These are phyloP conservation scores for Nettapus auritus DNA, from an alignment of 2,113 vertebrate species.

Conservation along the genomic window DNA sequence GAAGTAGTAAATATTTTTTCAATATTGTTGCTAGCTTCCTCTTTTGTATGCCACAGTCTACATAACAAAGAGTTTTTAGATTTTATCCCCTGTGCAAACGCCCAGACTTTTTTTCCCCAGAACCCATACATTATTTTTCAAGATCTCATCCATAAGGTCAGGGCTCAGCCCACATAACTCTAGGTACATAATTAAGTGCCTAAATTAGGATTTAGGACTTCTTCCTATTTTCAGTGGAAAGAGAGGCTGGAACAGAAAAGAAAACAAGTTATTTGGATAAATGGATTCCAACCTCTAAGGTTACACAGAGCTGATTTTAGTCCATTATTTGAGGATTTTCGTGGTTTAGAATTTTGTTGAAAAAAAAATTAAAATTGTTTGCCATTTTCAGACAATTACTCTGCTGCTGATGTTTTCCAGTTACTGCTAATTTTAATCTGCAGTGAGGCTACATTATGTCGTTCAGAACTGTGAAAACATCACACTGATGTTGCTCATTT, in stretches of 20 bases:
- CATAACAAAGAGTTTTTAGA: background rate
- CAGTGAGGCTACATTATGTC: background rate
- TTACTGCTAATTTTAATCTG: background rate
- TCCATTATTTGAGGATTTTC: background rate
- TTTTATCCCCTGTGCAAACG: background rate
- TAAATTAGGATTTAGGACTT: background rate
- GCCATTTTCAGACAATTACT: background rate
- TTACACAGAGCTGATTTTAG: background rate
- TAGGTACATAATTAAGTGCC: background rate
- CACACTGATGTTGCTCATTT: background rate
- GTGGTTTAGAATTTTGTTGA: background rate
- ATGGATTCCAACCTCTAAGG: background rate
- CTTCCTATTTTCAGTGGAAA: background rate
- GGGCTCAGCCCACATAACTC: background rate
- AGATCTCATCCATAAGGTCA: background rate
- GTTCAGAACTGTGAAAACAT: background rate
- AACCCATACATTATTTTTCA: background rate
- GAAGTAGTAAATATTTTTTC: background rate
- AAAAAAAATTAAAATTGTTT: background rate
- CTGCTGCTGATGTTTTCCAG: background rate
- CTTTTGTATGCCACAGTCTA: background rate
- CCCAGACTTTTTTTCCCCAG: background rate
- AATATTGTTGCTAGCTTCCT: background rate
- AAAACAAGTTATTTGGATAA: background rate
- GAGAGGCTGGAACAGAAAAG: background rate